These are phyloP conservation scores for Allygus modestus DNA, from an alignment of 2,888 invertebrate species.

Conservation along the genomic window DNA sequence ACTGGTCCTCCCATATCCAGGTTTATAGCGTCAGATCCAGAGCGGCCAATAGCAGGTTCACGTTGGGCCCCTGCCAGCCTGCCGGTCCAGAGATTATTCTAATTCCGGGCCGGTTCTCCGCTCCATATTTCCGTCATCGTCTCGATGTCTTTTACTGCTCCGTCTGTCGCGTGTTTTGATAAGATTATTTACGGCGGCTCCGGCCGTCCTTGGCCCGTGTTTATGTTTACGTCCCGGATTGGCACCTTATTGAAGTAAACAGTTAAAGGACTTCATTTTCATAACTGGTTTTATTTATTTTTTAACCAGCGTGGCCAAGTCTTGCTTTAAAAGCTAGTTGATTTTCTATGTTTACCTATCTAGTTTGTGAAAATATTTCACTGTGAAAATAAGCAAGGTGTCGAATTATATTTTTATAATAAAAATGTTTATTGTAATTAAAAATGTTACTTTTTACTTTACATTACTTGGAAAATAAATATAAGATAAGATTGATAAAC, in stretches of 20 bases:
- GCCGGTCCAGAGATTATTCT: slow-evolving; percentile 35
- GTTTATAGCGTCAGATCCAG: background rate
- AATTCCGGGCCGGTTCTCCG: background rate
- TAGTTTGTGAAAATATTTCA: no score
- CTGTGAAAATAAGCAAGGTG: no score
- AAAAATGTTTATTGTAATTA: no score
- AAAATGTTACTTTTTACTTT: no score
- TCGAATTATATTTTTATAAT: no score
- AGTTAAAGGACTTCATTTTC: background rate
- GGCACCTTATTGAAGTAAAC: background rate
- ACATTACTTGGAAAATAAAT: no score
- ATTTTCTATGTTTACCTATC: no score
- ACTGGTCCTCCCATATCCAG: background rate
- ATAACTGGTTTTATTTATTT: background rate
- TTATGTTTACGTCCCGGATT: slow-evolving; percentile 12
- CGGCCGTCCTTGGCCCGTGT: background rate
- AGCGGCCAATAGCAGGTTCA: background rate
- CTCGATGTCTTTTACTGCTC: slow-evolving; percentile 26
- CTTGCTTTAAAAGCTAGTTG: no score
- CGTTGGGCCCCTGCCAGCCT: slow-evolving; percentile 10
- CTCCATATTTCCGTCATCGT: slow-evolving; percentile 39
- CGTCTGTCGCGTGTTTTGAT: slow-evolving; percentile 29
- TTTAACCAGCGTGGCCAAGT: no score
- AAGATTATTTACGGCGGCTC: background rate
- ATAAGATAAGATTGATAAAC: no score